A percentile compares a stretch with the other conserved stretches of the same genome.
Conservation (phyloP, 2,888 invertebrate genomes). For the Pherbina coryleti region DNA sequence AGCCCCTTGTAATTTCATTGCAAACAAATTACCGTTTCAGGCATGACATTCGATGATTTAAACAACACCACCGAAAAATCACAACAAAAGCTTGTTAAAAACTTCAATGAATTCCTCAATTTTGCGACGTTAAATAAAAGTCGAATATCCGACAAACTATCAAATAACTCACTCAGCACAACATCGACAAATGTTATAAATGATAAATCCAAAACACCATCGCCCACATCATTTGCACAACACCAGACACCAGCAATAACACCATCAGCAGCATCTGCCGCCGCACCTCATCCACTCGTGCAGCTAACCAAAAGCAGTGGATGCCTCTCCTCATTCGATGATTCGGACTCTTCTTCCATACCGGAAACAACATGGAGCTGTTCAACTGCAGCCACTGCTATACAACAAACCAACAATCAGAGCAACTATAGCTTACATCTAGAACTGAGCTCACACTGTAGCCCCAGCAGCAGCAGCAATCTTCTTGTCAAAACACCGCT, state of each 20-base stretch:
- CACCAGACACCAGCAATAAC: constrained; percentile 32
- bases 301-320: constrained; percentile 69
- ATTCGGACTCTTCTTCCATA: constrained; percentile 71
- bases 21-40: constrained; percentile 32
- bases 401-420: constrained; percentile 60
- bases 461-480: constrained; percentile 45
- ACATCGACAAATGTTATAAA: constrained; percentile 34
- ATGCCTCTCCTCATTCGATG: constrained; percentile 63
- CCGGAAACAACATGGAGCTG: constrained; percentile 66
- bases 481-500: constrained; percentile 40
- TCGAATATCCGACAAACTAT: constrained; percentile 69
- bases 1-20: not conserved
- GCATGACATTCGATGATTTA: constrained; percentile 54
- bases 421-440: constrained; percentile 62
- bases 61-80: constrained; percentile 55
- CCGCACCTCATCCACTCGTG: constrained; percentile 65
- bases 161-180: constrained; percentile 37
- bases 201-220: constrained; percentile 47
- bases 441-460: constrained; percentile 55
- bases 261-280: constrained; percentile 35
- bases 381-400: constrained; percentile 64
- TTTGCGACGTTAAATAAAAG: constrained; percentile 79
- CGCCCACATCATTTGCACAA: constrained; percentile 53
- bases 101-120: constrained; percentile 86
- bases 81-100: constrained; percentile 76